Conservation (phyloP, 2,797 vertebrate species). For the Lerista edwardsae region DNA sequence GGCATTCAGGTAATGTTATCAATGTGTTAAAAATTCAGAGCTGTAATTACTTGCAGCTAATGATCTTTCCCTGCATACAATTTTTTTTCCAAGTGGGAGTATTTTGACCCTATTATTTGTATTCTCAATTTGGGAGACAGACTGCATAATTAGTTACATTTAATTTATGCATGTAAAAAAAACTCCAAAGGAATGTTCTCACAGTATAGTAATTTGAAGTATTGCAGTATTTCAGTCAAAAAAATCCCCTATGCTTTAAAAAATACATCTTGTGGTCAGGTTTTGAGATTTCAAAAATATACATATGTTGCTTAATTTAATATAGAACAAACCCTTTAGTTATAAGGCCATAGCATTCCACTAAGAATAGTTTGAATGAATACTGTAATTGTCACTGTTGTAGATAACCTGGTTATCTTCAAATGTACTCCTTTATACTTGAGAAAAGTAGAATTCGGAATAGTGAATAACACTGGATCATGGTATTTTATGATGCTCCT, state of each 20-base stretch:
- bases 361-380: slow-evolving; percentile 27
- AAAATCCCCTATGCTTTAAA: slow-evolving; percentile 35
- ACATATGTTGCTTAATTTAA: slow-evolving; percentile 56
- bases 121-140: slow-evolving; percentile 6
- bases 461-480: slow-evolving; percentile 35
- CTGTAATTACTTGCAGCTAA: neutral
- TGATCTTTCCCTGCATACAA: neutral
- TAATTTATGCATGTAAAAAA: slow-evolving; percentile 23
- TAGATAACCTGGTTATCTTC: slow-evolving; percentile 36
- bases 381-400: slow-evolving; percentile 5
- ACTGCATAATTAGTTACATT: slow-evolving; percentile 37
- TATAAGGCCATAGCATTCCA: slow-evolving; percentile 5
- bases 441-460: slow-evolving; percentile 50
- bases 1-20: slow-evolving; percentile 20
- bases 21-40: slow-evolving; percentile 2
- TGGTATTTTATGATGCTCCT: slow-evolving; percentile 51
- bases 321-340: slow-evolving; percentile 26
- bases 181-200: slow-evolving; percentile 57
- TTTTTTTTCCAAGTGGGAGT: neutral
- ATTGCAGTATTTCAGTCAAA: neutral
- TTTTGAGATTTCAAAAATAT: slow-evolving; percentile 14
- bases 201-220: slow-evolving; percentile 29
- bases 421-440: slow-evolving; percentile 25
- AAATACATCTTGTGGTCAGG: slow-evolving; percentile 33
- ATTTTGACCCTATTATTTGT: slow-evolving; percentile 31